Evolutionary conservation across 2,888 invertebrate species (phyloP).

Genomic region (Eupithecia tripunctaria): DNA sequence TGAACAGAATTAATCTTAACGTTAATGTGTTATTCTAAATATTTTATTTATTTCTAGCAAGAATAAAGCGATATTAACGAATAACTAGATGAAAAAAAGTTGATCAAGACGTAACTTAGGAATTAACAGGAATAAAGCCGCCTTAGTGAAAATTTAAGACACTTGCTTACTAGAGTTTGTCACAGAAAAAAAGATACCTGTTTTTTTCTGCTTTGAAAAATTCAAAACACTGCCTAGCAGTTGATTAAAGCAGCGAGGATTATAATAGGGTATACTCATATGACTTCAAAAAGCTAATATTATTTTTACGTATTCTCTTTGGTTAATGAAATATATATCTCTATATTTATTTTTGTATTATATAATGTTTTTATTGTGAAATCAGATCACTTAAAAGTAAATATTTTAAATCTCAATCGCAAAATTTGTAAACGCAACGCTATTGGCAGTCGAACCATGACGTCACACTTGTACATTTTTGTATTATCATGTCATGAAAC

Average conservation of each 20-base stretch:
- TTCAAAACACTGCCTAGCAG: background rate
- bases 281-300: too few relatives aligned
- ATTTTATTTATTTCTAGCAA: slow-evolving; percentile 1
- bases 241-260: background rate
- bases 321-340: too few relatives aligned
- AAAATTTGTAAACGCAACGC: too few relatives aligned
- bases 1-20: background rate
- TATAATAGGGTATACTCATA: too few relatives aligned
- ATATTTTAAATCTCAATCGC: too few relatives aligned
- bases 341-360: too few relatives aligned
- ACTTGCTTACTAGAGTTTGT: background rate
- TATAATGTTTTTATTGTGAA: too few relatives aligned
- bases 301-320: too few relatives aligned
- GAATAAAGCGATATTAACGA: background rate
- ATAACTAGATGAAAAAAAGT: background rate
- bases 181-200: background rate
- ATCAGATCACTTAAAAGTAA: too few relatives aligned
- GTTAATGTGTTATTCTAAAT: background rate
- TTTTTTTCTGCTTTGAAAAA: background rate
- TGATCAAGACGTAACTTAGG: background rate
- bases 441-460: too few relatives aligned
- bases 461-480: too few relatives aligned
- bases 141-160: background rate
- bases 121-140: background rate
- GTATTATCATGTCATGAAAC: too few relatives aligned